Base-by-base conservation (phyloP, 2,888 invertebrate species). In the Idaea straminata region DNA sequence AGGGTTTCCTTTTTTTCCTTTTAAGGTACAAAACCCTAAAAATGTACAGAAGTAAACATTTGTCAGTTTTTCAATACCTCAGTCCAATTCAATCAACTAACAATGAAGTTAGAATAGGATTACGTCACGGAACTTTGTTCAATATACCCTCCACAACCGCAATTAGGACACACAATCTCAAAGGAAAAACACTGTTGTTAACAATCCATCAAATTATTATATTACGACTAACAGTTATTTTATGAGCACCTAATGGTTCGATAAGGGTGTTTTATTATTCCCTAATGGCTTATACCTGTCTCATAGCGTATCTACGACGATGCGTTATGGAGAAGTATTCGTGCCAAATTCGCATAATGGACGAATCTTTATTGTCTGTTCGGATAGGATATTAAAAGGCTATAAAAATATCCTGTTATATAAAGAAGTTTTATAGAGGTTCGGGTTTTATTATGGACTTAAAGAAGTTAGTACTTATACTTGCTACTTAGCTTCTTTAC, bases 231-330 rank as follows among this genome's bases (percentile, higher is more conserved):
- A 92, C 91, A 89, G 91, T 92, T 92, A 92, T 92, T 92, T 92
- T 92, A 92, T 84, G 92, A 91, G 87, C 86, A 79, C 84, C 86
- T 92, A 92, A 92, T 91, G 92, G 90, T 80, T 82, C 88, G 91
- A 92, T 92, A 92, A 89, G 86, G 86, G 87, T 86, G 83, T 91
- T 92, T 92, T 92, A 91, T 91, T 92, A 89, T 87, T 84, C 90
- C 90, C 87, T 89, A 91, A 92, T 90, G 91, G 89, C 88, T 85
- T 88, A 88, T 92, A 92, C 92, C 92, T 92, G 92, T 91, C 92
- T 89, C 87, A 83, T 75, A 79, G 81, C 80, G 83, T 83, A 83
- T 83, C 78, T 76, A 77, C 74, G 75, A 80, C 85, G 85, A 86
- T 91, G 86, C 83, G 85, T 92, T 92, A 92, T 91, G 86, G 81